Evolutionary conservation across 2,888 invertebrate species (phyloP).

Genomic region (Neelides folsomi): DNA sequence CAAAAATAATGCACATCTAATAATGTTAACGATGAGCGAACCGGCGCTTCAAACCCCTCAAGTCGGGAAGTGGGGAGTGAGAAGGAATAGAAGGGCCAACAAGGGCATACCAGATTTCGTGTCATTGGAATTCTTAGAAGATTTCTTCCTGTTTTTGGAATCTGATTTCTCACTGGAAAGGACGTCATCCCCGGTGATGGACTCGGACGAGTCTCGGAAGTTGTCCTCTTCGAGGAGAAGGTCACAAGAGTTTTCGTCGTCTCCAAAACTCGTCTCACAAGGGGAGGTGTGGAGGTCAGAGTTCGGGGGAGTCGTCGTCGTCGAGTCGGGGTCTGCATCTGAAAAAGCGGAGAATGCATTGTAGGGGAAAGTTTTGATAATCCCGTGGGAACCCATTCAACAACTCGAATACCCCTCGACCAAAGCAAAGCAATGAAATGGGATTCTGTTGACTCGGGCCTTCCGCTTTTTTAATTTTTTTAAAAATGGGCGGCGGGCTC

Average conservation of each 20-base stretch:
- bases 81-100: not conserved
- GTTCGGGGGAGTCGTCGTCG: slow-evolving; percentile 33
- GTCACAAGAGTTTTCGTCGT: slow-evolving; percentile 33
- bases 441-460: slow-evolving; percentile 22
- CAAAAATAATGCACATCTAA: too few relatives aligned
- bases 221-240: slow-evolving; percentile 32
- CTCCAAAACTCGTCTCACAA: slow-evolving; percentile 31
- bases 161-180: slow-evolving; percentile 30
- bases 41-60: too few relatives aligned
- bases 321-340: slow-evolving; percentile 34
- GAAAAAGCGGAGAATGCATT: slow-evolving; percentile 7
- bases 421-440: slow-evolving; percentile 18
- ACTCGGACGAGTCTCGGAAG: slow-evolving; percentile 31
- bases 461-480: slow-evolving; percentile 23
- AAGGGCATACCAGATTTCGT: slow-evolving; percentile 29
- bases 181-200: slow-evolving; percentile 31
- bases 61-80: not conserved
- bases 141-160: slow-evolving; percentile 33
- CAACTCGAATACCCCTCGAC: too few relatives aligned
- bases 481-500: too few relatives aligned
- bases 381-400: not conserved
- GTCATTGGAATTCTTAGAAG: slow-evolving; percentile 33
- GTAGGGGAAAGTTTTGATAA: slow-evolving; percentile 1
- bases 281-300: slow-evolving; percentile 33
- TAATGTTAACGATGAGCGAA: too few relatives aligned